Evolutionary conservation across 2,797 vertebrate genomes (phyloP), one percentile per base, ranked within the genome.

Genomic region (Hippocampus kuda): DNA sequence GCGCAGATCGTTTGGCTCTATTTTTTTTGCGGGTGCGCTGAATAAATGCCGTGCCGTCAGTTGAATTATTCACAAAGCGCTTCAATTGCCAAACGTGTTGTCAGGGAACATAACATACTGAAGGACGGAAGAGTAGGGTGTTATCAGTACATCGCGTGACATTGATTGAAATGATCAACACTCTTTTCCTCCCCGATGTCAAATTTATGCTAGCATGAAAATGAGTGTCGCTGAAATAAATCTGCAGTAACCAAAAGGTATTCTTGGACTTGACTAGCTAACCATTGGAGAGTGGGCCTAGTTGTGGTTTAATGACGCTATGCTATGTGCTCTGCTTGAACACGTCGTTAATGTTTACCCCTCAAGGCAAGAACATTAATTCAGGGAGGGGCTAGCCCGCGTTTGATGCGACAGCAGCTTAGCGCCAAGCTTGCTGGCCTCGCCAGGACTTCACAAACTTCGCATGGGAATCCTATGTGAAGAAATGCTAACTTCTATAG

Each of bases 1-100:
- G 76, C 57, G 77, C 68, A 66, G 38, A 66, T 62, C 22, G 57
- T 42, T 16, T 34, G 67, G 61, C 42, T 38, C 10, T 5, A 61
- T 61, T 38, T 61, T 12, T 12, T 26, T 64, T 77, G 56, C 53
- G 34, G 46, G 72, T 68, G 69, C 74, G 34, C 62, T 68, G 66
- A 72, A 73, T 34, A 69, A 70, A 72, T 46, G 65, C 64, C 61
- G 42, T 26, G 26, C 51, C 11, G 70, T 77, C 70, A 70, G 72
- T 76, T 83, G 73, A 83, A 81, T 85, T 75, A 81, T 85, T 85
- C 76, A 84, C 63, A 41, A 65, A 66, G 54, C 68, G 76, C 77
- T 79, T 54, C 8, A 1, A 22, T 78, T 72, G 66, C 44, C 66
- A 72, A 77, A 80, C 77, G 79, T 79, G 75, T 79, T 59, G 71